Evolutionary conservation across 2,113 vertebrate genomes (phyloP).

Genomic region (Pholis gunnellus): DNA sequence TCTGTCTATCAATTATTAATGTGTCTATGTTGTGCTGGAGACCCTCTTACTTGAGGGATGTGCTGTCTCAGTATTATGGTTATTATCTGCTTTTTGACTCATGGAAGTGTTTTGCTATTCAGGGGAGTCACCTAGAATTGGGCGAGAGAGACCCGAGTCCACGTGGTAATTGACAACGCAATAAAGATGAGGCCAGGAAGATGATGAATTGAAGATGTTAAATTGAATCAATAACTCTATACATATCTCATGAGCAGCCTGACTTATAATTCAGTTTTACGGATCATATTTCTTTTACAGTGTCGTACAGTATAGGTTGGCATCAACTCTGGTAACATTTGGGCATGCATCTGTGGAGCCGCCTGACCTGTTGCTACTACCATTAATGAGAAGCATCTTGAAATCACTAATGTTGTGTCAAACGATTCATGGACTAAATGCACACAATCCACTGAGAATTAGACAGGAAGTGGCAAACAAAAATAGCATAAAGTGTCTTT

Average conservation of each 20-base stretch:
- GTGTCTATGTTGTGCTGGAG: conserved; percentile 68
- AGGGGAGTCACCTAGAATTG: conserved; percentile 57
- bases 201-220: conserved; percentile 76
- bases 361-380: background rate
- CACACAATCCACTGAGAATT: background rate
- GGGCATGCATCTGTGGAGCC: background rate
- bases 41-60: conserved; percentile 76
- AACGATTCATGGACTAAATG: background rate
- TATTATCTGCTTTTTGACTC: conserved; percentile 78
- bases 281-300: conserved; percentile 39
- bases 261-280: conserved; percentile 55
- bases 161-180: conserved; percentile 72
- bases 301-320: conserved; percentile 11
- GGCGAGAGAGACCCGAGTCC: conserved; percentile 50
- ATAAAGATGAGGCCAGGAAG: conserved; percentile 71
- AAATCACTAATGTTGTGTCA: background rate
- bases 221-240: conserved; percentile 77
- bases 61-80: conserved; percentile 78
- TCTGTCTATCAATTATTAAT: conserved; percentile 80
- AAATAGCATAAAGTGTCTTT: background rate
- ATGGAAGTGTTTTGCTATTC: conserved; percentile 69
- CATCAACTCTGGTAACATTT: conserved; percentile 21
- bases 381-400: background rate
- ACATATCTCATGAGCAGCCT: conserved; percentile 68
- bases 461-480: background rate